A percentile compares a stretch with the other conserved stretches of the same genome.
These are phyloP conservation scores for Dastarcus helophoroides DNA, from an alignment of 2,888 invertebrate species.

Conservation along the genomic window DNA sequence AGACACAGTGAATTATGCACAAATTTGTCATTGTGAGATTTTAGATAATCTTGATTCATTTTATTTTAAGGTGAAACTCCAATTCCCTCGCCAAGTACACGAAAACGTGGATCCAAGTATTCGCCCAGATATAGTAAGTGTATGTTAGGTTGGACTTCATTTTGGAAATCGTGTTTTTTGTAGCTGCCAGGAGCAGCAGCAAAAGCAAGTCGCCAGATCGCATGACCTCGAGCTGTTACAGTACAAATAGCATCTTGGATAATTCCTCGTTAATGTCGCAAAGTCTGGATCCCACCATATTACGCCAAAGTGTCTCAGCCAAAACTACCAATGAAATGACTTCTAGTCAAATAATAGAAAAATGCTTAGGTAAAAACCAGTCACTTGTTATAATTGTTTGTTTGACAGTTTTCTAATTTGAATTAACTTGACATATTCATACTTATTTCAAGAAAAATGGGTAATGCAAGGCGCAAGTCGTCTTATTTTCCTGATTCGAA, in stretches of 20 bases:
- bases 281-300: constrained; percentile 48
- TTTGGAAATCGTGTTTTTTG: too few relatives aligned
- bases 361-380: constrained; percentile 29
- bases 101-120: too few relatives aligned
- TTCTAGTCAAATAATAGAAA: constrained; percentile 22
- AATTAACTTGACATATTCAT: not conserved
- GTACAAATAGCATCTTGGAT: constrained; percentile 22
- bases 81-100: constrained; percentile 39
- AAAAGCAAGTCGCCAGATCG: constrained; percentile 57
- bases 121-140: too few relatives aligned
- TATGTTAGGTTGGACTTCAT: too few relatives aligned
- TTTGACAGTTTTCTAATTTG: not conserved
- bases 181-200: constrained; percentile 32
- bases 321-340: constrained; percentile 19
- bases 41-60: too few relatives aligned
- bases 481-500: not conserved
- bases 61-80: constrained; percentile 24
- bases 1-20: too few relatives aligned
- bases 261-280: constrained; percentile 44
- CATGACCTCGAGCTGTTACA: constrained; percentile 60
- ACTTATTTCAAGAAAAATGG: too few relatives aligned
- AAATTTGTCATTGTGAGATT: too few relatives aligned
- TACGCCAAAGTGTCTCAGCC: constrained; percentile 35
- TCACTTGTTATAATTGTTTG: not conserved
- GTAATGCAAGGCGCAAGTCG: not conserved